Evolutionary conservation across 2,113 vertebrate genomes (phyloP).

Genomic region (Odobenus rosmarus): DNA sequence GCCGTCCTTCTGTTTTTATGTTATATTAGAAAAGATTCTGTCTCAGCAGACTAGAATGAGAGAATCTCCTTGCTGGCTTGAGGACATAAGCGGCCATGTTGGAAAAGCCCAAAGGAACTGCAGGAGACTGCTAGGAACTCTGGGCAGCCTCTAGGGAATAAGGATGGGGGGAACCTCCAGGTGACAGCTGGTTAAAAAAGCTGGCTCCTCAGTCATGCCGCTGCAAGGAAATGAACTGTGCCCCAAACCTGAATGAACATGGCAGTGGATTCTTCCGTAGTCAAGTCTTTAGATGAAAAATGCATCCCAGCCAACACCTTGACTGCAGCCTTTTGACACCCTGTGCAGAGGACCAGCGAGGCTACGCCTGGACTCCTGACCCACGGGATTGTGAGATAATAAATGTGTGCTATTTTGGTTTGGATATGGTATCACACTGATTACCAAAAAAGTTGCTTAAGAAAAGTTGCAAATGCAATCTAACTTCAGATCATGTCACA

Average conservation of each 20-base stretch:
- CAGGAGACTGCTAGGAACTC: neutral
- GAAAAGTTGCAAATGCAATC: neutral
- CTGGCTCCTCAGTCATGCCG: neutral
- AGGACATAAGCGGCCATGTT: neutral
- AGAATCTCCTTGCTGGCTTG: neutral
- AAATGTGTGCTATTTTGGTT: neutral
- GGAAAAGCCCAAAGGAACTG: neutral
- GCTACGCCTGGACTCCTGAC: neutral
- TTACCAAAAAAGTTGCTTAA: neutral
- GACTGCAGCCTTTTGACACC: neutral
- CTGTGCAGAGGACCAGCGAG: neutral
- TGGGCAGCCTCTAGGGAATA: neutral
- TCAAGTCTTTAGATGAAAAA: neutral
- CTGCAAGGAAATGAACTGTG: neutral
- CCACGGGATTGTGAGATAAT: neutral
- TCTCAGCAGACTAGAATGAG: neutral
- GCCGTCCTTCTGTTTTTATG: neutral
- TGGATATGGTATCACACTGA: neutral
- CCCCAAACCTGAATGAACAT: neutral
- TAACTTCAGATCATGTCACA: neutral
- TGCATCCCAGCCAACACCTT: neutral
- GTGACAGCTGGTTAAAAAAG: neutral
- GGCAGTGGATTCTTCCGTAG: neutral
- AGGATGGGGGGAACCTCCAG: neutral
- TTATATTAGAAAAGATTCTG: neutral